phyloP scores from a whole-genome alignment of 2,113 vertebrate genomes.

The Embiotoca jacksoni region DNA sequence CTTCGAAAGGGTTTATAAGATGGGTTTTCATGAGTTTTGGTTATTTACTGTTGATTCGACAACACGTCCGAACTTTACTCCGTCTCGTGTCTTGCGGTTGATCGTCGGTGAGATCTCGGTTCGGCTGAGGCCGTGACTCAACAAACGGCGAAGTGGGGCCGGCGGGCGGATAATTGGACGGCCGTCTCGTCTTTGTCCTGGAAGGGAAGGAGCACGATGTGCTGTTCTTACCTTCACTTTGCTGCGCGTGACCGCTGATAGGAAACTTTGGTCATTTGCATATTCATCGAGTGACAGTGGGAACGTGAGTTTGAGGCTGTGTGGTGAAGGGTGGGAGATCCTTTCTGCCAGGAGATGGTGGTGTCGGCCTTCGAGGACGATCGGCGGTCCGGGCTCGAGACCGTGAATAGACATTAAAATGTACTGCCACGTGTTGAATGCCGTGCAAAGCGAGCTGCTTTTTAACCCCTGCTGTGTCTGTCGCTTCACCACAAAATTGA shows the following conservation, averaged over 20 bases:
- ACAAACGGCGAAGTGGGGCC: not conserved
- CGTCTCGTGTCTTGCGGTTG: not conserved
- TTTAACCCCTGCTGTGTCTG: not conserved
- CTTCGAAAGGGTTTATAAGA: not conserved
- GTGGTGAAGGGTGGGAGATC: too few species aligned
- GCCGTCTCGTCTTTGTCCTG: slow-evolving; percentile 1
- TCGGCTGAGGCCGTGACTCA: not conserved
- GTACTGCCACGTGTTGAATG: not conserved
- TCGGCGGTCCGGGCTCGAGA: not conserved
- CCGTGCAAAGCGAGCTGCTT: too few species aligned
- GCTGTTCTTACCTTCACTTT: not conserved
- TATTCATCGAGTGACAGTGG: too few species aligned
- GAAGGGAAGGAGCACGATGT: not conserved
- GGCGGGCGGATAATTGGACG: slow-evolving; percentile 3
- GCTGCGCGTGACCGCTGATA: not conserved
- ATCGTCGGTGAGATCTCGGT: not conserved
- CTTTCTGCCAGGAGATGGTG: slow-evolving; percentile 67
- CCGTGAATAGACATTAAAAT: slow-evolving; percentile 12
- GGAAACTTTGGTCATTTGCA: too few species aligned
- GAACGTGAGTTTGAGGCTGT: too few species aligned
- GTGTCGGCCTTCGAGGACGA: slow-evolving; percentile 34
- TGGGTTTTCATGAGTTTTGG: too few species aligned
- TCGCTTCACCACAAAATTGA: not conserved
- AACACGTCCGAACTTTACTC: not conserved
- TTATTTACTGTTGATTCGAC: too few species aligned